These are phyloP conservation scores for Opisthograptis luteolata DNA, from an alignment of 2,888 invertebrate species.

Conservation along the genomic window DNA sequence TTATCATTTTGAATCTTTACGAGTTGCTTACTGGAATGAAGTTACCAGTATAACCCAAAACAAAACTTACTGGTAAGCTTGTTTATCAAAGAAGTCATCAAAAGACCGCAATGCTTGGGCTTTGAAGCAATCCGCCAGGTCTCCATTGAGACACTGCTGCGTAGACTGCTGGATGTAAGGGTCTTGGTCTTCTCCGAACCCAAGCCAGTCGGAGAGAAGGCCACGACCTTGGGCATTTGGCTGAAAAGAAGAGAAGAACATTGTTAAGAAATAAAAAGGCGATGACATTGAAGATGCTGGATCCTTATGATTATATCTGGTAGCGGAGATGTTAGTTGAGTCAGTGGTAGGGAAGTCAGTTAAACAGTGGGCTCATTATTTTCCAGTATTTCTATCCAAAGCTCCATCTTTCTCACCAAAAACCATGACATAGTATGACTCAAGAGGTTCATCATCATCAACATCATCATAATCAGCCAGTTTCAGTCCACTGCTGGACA, in stretches of 20 bases:
- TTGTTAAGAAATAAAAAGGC: not conserved
- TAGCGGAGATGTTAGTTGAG: no score
- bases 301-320: no score
- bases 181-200: constrained; percentile 91
- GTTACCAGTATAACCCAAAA: not conserved
- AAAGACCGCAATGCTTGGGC: constrained; percentile 90
- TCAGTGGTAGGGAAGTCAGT: no score
- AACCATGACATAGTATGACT: no score
- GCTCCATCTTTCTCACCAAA: no score
- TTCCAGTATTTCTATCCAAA: no score
- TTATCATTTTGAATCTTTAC: no score
- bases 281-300: no score
- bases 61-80: constrained; percentile 77
- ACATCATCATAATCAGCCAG: no score
- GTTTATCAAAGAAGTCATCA: constrained; percentile 90
- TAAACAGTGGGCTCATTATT: no score
- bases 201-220: constrained; percentile 89
- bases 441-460: no score
- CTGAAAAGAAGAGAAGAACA: constrained; percentile 45
- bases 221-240: constrained; percentile 86
- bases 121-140: constrained; percentile 94
- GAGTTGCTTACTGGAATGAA: not conserved
- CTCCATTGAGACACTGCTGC: constrained; percentile 89
- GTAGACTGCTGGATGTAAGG: constrained; percentile 91
- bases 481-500: no score